A percentile compares a stretch with the other conserved stretches of the same genome.
Evolutionary conservation across 1,140 invertebrate species (phyloP).

Genomic region (Temnothorax longispinosus): DNA sequence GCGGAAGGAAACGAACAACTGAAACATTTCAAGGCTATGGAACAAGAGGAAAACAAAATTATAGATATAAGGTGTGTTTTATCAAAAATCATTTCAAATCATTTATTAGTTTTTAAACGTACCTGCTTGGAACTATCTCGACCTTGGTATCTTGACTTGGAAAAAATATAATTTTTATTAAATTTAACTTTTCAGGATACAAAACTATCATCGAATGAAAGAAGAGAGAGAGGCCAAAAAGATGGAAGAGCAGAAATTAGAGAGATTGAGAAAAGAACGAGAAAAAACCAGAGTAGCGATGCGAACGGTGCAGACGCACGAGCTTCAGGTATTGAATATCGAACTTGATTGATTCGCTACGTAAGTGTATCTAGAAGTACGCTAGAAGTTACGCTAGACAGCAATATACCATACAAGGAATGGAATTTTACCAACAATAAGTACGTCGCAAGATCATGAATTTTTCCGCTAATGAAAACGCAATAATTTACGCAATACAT

Average conservation of each 20-base stretch:
- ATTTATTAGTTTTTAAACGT: not conserved
- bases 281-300: slow-evolving; percentile 84
- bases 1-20: slow-evolving; percentile 87
- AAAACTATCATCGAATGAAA: slow-evolving; percentile 87
- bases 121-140: not conserved
- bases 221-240: slow-evolving; percentile 86
- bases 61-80: slow-evolving; percentile 86
- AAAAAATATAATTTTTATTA: not conserved
- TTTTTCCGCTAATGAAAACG: not conserved
- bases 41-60: slow-evolving; percentile 87
- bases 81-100: not conserved
- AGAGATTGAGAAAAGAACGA: slow-evolving; percentile 83
- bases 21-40: slow-evolving; percentile 86
- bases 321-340: slow-evolving; percentile 78
- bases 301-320: slow-evolving; percentile 81
- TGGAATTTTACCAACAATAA: not conserved
- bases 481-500: slow-evolving; percentile 7
- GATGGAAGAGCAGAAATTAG: slow-evolving; percentile 80
- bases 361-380: not conserved
- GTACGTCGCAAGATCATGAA: not conserved
- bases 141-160: not conserved
- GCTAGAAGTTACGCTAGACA: not conserved
- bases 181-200: slow-evolving; percentile 82
- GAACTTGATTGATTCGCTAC: not conserved
- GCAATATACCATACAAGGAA: not conserved